Evolutionary conservation across 2,113 vertebrate genomes (phyloP).

Genomic region (Protobothrops mucrosquamatus): DNA sequence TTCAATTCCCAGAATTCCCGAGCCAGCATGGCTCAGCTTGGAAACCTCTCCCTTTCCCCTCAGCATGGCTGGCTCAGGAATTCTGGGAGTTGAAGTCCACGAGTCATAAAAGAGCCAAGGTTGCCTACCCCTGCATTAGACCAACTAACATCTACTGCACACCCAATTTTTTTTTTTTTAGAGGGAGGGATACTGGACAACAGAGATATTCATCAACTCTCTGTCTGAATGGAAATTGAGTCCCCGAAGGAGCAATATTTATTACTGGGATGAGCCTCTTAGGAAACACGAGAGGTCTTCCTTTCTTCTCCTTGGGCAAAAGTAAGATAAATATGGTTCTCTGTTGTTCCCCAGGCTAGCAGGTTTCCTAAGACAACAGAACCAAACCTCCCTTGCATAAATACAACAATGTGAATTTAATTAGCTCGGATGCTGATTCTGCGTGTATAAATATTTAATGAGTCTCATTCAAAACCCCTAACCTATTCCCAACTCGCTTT

Average conservation of each 20-base stretch:
- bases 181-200: background rate
- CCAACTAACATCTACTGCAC: background rate
- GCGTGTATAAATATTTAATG: background rate
- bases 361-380: background rate
- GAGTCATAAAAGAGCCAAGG: too few relatives aligned
- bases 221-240: background rate
- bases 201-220: background rate
- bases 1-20: too few relatives aligned
- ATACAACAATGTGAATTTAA: constrained; percentile 13
- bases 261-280: background rate
- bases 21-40: too few relatives aligned
- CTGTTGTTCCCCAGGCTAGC: background rate
- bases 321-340: background rate
- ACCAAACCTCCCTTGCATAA: background rate
- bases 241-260: background rate
- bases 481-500: constrained; percentile 18
- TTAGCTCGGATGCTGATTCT: background rate
- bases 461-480: background rate
- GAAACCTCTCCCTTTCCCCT: too few relatives aligned
- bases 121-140: background rate
- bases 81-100: too few relatives aligned
- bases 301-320: background rate
- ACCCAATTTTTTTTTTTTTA: background rate
- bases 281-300: background rate
- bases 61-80: too few relatives aligned